These are phyloP conservation scores for Leptestheria dahalacensis DNA, from an alignment of 1,140 invertebrate species.

Conservation along the genomic window DNA sequence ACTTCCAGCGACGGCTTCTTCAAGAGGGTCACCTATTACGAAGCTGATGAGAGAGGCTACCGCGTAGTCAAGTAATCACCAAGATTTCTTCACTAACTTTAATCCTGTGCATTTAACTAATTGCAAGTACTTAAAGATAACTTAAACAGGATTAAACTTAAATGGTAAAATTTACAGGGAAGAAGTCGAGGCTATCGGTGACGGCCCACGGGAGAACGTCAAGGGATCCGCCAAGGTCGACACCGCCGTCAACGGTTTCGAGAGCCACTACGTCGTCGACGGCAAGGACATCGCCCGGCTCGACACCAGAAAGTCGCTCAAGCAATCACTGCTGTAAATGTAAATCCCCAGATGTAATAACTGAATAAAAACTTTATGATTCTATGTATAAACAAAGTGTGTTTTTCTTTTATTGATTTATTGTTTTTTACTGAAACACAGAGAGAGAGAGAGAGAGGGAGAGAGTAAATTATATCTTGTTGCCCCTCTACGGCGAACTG, in stretches of 20 bases:
- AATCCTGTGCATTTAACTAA: neutral
- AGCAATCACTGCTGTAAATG: neutral
- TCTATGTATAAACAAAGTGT: neutral
- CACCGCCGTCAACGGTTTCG: neutral
- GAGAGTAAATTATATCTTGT: too few species aligned
- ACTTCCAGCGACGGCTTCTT: conserved; percentile 4
- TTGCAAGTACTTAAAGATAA: neutral
- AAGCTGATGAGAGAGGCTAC: conserved; percentile 8
- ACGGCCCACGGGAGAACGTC: conserved; percentile 3
- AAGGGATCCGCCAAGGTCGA: neutral
- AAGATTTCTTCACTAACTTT: neutral
- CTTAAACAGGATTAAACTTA: neutral
- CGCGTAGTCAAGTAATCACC: conserved; percentile 6
- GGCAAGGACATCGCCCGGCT: neutral
- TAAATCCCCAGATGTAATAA: neutral
- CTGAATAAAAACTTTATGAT: neutral
- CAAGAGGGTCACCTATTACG: neutral
- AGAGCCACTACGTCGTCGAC: neutral
- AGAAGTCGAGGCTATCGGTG: neutral
- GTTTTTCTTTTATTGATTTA: neutral
- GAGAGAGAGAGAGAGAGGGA: too few species aligned
- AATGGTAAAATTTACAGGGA: neutral
- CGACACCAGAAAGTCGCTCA: neutral
- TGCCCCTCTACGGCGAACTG: too few species aligned
- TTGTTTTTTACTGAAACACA: conserved; percentile 1